Conservation (phyloP, 92 coral and sea anemone genomes). For the Diadumene lineata region DNA sequence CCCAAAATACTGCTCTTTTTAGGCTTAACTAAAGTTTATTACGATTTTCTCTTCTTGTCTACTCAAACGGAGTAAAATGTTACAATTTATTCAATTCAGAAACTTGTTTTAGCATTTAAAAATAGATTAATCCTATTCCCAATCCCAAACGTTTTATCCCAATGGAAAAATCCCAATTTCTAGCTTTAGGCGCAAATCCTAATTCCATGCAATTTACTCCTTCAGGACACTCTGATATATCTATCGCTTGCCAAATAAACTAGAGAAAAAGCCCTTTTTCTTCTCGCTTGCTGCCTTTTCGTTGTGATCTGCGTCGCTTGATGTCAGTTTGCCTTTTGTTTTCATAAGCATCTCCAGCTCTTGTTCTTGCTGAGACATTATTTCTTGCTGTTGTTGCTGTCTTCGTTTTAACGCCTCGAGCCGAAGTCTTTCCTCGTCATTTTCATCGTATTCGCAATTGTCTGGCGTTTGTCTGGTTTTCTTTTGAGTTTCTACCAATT, state of each 20-base stretch:
- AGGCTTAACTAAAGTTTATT: too few species aligned
- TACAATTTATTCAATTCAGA: too few species aligned
- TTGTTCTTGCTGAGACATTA: conserved; percentile 40
- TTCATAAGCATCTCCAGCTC: conserved; percentile 47
- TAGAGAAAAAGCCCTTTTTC: conserved; percentile 16
- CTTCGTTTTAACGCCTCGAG: conserved; percentile 47
- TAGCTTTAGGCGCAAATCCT: too few species aligned
- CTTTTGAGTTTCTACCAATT: conserved; percentile 47
- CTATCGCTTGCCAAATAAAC: conserved; percentile 17
- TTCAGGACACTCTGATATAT: conserved; percentile 3
- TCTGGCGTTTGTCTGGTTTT: background rate
- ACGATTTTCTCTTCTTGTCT: too few species aligned
- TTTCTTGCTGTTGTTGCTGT: conserved; percentile 53
- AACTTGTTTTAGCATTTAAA: too few species aligned
- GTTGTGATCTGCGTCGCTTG: background rate
- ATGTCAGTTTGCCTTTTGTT: background rate
- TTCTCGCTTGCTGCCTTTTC: background rate
- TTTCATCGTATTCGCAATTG: conserved; percentile 1
- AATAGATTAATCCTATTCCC: too few species aligned
- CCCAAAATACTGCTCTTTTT: too few species aligned
- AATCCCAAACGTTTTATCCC: too few species aligned
- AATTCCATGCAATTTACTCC: too few species aligned
- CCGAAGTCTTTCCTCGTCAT: conserved; percentile 53
- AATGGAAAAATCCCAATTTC: too few species aligned
- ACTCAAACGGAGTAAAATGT: too few species aligned